Percentiles rank a stretch among this genome's conserved stretches.
Evolutionary conservation across 2,797 vertebrate genomes (phyloP).

Genomic region (Tenualosa thibaudeaui): DNA sequence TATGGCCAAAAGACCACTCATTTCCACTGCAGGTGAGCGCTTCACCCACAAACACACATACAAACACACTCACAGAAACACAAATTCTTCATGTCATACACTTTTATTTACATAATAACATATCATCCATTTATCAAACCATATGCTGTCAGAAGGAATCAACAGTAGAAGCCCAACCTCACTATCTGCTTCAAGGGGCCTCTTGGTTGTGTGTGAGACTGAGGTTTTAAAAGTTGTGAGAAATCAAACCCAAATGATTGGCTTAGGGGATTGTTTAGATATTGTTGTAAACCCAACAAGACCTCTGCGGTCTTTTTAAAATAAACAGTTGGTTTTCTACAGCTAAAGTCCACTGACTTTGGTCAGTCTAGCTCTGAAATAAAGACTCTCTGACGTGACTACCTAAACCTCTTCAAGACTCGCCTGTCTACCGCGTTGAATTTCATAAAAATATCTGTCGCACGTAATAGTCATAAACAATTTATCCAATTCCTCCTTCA

Average conservation of each 20-base stretch:
- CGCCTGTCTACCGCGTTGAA: too few species aligned
- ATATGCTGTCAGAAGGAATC: neutral
- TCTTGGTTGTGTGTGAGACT: constrained; percentile 1
- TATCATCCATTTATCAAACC: neutral
- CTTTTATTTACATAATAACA: neutral
- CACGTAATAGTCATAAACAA: neutral
- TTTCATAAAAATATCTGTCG: neutral
- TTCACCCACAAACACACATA: neutral
- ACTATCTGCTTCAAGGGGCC: neutral
- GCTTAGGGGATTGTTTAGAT: neutral
- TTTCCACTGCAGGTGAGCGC: constrained; percentile 95
- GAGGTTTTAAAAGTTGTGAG: neutral
- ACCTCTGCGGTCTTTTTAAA: neutral
- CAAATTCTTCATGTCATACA: too few species aligned
- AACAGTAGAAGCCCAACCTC: neutral
- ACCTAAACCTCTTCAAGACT: neutral
- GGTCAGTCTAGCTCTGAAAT: neutral
- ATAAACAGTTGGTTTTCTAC: neutral
- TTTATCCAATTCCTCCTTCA: neutral
- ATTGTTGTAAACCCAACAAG: neutral
- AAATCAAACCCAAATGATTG: neutral
- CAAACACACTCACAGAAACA: neutral
- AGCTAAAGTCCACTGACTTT: neutral
- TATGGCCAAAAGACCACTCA: constrained; percentile 99
- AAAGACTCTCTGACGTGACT: neutral